phyloP scores from a whole-genome alignment of 2,797 vertebrate species.

The Paguma larvata region DNA sequence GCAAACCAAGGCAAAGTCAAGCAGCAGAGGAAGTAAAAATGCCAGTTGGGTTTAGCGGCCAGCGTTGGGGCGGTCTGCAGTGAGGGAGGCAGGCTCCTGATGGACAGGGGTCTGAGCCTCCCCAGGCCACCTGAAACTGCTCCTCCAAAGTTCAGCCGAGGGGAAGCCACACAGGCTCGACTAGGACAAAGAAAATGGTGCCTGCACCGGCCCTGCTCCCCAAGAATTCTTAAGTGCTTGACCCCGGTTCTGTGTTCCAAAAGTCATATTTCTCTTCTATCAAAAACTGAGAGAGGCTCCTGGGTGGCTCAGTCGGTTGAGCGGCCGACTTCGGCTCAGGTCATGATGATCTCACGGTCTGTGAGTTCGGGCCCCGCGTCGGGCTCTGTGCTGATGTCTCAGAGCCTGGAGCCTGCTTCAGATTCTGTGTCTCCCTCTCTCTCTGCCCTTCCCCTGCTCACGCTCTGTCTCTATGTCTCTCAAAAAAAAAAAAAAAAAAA shows the following conservation, averaged over 20 bases:
- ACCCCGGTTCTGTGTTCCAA: conserved; percentile 9
- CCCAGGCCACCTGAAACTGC: not conserved
- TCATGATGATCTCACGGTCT: too few relatives aligned
- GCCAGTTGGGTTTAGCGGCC: accelerated
- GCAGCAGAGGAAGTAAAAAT: not conserved
- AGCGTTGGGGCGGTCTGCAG: not conserved
- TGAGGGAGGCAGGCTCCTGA: not conserved
- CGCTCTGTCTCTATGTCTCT: too few relatives aligned
- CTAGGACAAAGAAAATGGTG: not conserved
- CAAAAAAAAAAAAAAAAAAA: too few relatives aligned
- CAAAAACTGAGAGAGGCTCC: not conserved
- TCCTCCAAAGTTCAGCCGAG: not conserved
- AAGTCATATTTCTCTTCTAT: conserved; percentile 10
- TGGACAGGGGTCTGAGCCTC: not conserved
- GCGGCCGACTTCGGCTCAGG: too few relatives aligned
- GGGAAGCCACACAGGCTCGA: not conserved
- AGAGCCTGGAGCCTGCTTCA: too few relatives aligned
- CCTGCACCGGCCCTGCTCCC: not conserved
- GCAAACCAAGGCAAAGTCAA: not conserved
- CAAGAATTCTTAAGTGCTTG: conserved; percentile 26
- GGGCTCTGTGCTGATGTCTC: too few relatives aligned
- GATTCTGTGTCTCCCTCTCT: too few relatives aligned
- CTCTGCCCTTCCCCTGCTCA: too few relatives aligned
- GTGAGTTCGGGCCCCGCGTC: too few relatives aligned
- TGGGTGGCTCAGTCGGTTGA: too few relatives aligned